phyloP scores from a whole-genome alignment of 2,113 vertebrate species.

The Grus americana region DNA sequence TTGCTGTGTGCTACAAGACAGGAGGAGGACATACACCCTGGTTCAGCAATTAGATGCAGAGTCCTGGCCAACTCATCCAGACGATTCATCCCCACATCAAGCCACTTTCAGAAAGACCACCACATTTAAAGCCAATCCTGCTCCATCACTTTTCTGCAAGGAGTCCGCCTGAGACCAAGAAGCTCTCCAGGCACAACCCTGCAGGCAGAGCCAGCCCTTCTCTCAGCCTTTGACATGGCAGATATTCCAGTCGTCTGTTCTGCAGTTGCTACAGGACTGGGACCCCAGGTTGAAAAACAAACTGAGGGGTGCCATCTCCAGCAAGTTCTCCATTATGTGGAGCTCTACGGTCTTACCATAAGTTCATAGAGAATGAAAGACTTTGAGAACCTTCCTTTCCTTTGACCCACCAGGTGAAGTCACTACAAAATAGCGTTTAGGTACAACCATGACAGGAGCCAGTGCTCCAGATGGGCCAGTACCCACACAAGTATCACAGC shows the following conservation, averaged over 20 bases:
- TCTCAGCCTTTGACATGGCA: not conserved
- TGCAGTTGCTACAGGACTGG: not conserved
- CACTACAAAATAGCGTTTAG: not conserved
- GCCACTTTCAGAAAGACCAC: not conserved
- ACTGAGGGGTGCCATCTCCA: not conserved
- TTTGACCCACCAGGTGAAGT: not conserved
- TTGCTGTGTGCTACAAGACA: not conserved
- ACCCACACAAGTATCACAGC: not conserved
- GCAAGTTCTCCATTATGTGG: not conserved
- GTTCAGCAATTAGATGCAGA: not conserved
- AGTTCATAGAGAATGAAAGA: not conserved
- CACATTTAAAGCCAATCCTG: not conserved
- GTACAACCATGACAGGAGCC: not conserved
- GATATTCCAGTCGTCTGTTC: not conserved
- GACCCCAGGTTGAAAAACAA: not conserved
- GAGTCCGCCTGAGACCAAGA: not conserved
- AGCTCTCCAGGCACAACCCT: not conserved
- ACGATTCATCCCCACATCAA: not conserved
- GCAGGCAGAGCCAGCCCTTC: not conserved
- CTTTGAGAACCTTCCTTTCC: not conserved
- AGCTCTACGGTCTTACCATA: not conserved
- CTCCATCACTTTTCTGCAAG: not conserved
- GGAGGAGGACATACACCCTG: not conserved
- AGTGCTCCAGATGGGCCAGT: not conserved
- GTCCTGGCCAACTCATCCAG: not conserved